Evolutionary conservation across 2,888 invertebrate species (phyloP).

Genomic region (Lasioglossum villosulum): DNA sequence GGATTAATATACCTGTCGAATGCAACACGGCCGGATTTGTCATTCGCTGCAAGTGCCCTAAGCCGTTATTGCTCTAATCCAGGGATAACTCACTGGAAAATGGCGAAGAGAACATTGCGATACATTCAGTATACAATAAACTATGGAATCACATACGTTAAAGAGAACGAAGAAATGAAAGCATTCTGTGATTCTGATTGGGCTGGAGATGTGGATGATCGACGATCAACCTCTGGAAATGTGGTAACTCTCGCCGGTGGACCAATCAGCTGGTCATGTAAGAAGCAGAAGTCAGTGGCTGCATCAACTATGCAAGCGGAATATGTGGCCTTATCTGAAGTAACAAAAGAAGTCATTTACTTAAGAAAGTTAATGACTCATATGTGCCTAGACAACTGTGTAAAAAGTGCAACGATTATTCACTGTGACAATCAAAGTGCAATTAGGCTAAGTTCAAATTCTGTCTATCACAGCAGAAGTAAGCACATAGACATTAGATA

Average conservation of each 20-base stretch:
- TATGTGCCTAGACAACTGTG: background rate
- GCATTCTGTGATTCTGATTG: background rate
- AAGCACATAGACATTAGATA: background rate
- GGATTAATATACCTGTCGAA: background rate
- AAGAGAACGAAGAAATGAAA: background rate
- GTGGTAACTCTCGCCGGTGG: background rate
- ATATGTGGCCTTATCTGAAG: background rate
- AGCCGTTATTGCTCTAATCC: background rate
- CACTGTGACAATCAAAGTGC: background rate
- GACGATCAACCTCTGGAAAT: background rate
- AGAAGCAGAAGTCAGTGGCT: background rate
- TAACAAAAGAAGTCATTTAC: background rate
- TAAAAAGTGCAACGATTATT: background rate
- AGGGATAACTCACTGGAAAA: background rate
- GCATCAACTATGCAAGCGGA: background rate
- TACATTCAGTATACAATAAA: background rate
- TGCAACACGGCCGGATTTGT: background rate
- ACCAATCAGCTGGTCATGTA: background rate
- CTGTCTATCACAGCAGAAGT: background rate
- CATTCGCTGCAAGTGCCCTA: background rate
- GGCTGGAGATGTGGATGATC: background rate
- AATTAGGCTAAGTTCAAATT: background rate
- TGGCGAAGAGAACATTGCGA: background rate
- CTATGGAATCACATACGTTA: background rate
- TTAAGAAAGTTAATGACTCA: background rate